Evolutionary conservation across 2,888 invertebrate species (phyloP).

Genomic region (Mythimna vitellina): DNA sequence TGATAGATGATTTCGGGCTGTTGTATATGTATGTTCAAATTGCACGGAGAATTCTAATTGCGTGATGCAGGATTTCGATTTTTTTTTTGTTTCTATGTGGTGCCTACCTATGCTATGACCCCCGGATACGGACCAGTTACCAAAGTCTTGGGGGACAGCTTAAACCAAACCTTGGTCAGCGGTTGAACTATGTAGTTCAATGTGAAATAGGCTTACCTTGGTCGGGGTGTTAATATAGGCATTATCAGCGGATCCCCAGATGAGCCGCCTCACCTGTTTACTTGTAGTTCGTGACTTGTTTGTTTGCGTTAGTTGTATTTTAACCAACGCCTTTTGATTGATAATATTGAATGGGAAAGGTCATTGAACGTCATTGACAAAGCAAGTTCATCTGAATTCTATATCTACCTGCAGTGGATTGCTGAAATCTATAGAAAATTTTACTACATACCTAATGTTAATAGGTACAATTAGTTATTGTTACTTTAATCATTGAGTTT

Average conservation of each 20-base stretch:
- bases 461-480: no score
- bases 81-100: no score
- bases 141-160: no score
- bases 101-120: no score
- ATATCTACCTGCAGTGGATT: not conserved
- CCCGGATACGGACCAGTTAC: no score
- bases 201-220: constrained; percentile 35
- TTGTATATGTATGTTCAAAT: no score
- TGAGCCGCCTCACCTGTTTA: not conserved
- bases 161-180: constrained; percentile 2
- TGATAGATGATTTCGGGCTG: no score
- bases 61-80: no score
- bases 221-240: constrained; percentile 3
- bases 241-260: constrained; percentile 4
- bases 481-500: no score
- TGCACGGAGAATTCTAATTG: no score
- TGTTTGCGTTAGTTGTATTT: constrained; percentile 7
- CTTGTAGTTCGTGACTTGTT: constrained; percentile 27
- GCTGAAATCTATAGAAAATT: not conserved
- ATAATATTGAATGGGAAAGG: constrained; percentile 10
- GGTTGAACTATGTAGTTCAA: constrained; percentile 3
- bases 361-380: not conserved
- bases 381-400: not conserved
- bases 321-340: not conserved
- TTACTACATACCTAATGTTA: no score